phyloP scores from a whole-genome alignment of 2,797 vertebrate species.

The Halcyon smyrnensis region DNA sequence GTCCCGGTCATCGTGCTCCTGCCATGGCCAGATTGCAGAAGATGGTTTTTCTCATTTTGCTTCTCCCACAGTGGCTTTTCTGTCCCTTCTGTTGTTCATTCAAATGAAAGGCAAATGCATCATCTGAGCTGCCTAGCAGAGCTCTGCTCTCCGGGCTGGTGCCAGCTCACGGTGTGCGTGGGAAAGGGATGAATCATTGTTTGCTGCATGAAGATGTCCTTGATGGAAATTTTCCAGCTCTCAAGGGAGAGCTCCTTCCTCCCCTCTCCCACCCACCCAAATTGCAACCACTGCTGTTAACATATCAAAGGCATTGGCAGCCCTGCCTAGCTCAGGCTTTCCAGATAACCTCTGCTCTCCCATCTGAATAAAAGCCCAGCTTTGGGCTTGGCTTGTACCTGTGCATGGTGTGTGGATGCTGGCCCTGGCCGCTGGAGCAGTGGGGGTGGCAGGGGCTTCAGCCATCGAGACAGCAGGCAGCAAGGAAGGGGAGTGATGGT shows the following conservation, averaged over 20 bases:
- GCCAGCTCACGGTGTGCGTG: neutral
- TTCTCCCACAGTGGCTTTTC: neutral
- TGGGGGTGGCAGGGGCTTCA: neutral
- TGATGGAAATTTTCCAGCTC: constrained; percentile 56
- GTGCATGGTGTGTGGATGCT: accelerated
- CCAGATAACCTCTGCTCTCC: neutral
- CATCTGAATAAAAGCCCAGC: neutral
- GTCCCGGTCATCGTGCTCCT: neutral
- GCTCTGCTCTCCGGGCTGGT: constrained; percentile 17
- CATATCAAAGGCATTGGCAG: neutral
- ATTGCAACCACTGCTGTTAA: neutral
- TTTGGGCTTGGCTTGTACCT: neutral
- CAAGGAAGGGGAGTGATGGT: accelerated
- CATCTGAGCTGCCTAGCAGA: constrained; percentile 17
- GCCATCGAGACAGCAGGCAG: neutral
- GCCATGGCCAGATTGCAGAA: neutral
- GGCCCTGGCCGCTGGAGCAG: accelerated
- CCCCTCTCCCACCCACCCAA: neutral
- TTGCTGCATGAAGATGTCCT: constrained; percentile 29
- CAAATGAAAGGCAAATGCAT: constrained; percentile 39
- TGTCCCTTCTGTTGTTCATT: constrained; percentile 4
- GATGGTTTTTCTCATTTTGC: constrained; percentile 2
- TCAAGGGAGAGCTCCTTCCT: constrained; percentile 11
- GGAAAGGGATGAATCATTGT: constrained; percentile 67
- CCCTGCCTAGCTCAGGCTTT: neutral